A percentile compares a stretch with the other conserved stretches of the same genome.
These are phyloP conservation scores for Pterocles gutturalis DNA, from an alignment of 2,113 vertebrate species.

Conservation along the genomic window DNA sequence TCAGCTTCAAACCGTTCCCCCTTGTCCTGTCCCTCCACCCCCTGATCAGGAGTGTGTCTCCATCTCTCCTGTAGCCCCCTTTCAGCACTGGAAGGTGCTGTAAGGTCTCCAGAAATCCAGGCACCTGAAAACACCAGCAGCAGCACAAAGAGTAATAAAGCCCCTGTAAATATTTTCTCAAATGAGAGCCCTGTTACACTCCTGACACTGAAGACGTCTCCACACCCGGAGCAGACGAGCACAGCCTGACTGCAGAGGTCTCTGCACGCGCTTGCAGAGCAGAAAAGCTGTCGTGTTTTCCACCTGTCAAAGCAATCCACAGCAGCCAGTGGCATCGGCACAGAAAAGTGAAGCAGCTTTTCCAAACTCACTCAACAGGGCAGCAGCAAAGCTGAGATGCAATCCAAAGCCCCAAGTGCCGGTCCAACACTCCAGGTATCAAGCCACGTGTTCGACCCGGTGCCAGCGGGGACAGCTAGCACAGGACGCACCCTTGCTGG, in stretches of 20 bases:
- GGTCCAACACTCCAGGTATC: fast-evolving
- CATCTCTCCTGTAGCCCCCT: too few relatives aligned
- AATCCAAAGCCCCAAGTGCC: background rate
- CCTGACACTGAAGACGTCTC: background rate
- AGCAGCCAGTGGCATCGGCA: fast-evolving
- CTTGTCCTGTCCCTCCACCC: too few relatives aligned
- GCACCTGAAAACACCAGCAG: fast-evolving
- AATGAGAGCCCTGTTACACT: fast-evolving
- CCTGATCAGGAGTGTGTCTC: too few relatives aligned
- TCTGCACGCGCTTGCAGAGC: fast-evolving
- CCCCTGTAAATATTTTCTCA: background rate
- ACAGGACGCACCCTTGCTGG: fast-evolving
- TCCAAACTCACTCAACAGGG: background rate
- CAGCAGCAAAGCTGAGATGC: background rate
- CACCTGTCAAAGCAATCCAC: background rate
- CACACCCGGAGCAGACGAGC: background rate
- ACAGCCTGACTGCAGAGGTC: background rate
- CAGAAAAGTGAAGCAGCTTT: background rate
- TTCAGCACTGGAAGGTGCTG: too few relatives aligned
- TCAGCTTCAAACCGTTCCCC: too few relatives aligned
- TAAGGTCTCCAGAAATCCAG: background rate
- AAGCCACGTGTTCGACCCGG: fast-evolving
- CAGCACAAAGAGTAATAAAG: background rate
- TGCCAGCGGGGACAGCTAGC: background rate
- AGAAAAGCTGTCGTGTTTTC: background rate